phyloP scores from a whole-genome alignment of 2,797 vertebrate species.

The Protosalanx chinensis region DNA sequence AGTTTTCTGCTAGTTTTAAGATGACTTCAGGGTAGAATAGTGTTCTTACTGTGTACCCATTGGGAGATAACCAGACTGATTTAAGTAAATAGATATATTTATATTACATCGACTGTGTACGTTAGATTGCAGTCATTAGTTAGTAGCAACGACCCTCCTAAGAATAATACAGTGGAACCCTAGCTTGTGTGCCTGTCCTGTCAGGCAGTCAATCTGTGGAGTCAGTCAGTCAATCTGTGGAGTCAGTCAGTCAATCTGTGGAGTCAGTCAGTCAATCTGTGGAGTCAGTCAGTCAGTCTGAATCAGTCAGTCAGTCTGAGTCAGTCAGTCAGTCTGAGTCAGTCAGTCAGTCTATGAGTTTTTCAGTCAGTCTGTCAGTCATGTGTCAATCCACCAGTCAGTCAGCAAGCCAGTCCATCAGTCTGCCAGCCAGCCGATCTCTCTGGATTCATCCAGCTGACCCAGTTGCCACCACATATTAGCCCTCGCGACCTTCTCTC shows the following conservation, averaged over 20 bases:
- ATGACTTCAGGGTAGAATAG: too few species aligned
- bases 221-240: neutral
- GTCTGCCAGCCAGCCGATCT: neutral
- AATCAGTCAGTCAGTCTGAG: neutral
- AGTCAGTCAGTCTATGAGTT: neutral
- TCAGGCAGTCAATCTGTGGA: neutral
- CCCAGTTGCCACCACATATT: conserved; percentile 40
- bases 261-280: neutral
- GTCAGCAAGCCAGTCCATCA: neutral
- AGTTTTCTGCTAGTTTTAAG: too few species aligned
- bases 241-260: conserved; percentile 2
- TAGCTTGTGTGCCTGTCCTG: too few species aligned
- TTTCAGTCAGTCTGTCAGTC: neutral
- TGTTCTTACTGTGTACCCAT: too few species aligned
- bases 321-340: neutral
- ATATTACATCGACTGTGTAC: too few species aligned
- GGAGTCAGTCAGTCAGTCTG: neutral
- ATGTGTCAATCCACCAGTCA: too few species aligned
- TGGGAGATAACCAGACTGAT: too few species aligned
- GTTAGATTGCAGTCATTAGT: too few species aligned
- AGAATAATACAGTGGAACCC: neutral
- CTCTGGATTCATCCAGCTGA: conserved; percentile 28
- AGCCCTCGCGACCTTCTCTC: conserved; percentile 20
- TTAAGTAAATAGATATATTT: too few species aligned
- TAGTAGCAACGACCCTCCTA: too few species aligned